Base-by-base conservation (phyloP, 2,888 invertebrate genomes). In the Copidosoma aretas region DNA sequence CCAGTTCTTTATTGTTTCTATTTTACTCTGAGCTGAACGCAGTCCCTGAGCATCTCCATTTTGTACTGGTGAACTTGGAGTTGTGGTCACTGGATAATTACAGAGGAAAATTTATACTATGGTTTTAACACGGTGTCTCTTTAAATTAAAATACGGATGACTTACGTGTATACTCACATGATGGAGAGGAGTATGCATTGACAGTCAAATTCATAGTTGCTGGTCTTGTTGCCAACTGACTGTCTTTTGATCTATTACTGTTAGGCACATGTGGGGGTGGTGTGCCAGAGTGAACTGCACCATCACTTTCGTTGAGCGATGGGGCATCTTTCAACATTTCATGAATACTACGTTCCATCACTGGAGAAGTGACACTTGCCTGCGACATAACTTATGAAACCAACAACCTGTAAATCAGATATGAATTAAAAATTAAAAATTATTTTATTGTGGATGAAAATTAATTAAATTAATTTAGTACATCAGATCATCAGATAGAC, bases 1-100 rank as follows among this genome's bases (percentile, higher is more conserved):
- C 98, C 98, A 99, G 82, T 93, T 95, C 82, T 93, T 95, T 72
- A 98, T 87, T 68, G 93, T 91, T 83, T 98, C 98, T 80, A 98
- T 91, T 84, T 95, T 93, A 57, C 94, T 93, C 24, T 91, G 88
- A n/a, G 89, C 87, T 2, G 89, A 87, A 65, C 90, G 89, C 68
- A 91, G 83, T 0, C 90, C 88, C 1, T 89, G 87, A 17, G 88
- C 87, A 73, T 89, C 89, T 51, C 90, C 90, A 80, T 90, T 90
- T 76, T 88, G 88, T 21, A 89, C 85, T 1, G 89, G 88, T 57
- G 87, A 88, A 68, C 85, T 86, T 1, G 89, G 87, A 41, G 86
- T 86, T 83, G 72, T 72, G 41, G 65, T 67, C 59, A 72, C 70
- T 72, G 56, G 49, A 66, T 46, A 52, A 24, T n/a, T 66, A 22